Evolutionary conservation across 2,888 invertebrate species (phyloP).

Genomic region (Osmoderma eremita): DNA sequence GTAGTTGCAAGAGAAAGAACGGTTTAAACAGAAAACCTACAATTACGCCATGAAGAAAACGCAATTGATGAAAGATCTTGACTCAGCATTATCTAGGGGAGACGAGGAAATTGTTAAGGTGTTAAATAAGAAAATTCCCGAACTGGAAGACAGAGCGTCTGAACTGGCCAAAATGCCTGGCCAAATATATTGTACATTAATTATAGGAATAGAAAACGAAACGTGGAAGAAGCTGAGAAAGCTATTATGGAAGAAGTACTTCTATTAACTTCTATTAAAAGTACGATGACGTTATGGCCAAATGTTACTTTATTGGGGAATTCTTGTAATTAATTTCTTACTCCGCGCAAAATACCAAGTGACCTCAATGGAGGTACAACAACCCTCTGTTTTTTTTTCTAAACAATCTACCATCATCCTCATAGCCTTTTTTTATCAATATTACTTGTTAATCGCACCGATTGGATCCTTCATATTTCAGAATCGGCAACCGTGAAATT

Average conservation of each 20-base stretch:
- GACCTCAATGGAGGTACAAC: no score
- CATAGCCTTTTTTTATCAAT: no score
- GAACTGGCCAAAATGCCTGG: conserved; percentile 89
- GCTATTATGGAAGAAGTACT: conserved; percentile 86
- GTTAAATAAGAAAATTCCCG: conserved; percentile 82
- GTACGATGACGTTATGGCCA: no score
- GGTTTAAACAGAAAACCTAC: conserved; percentile 91
- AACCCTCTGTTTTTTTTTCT: no score
- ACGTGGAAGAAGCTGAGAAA: conserved; percentile 93
- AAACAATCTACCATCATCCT: no score
- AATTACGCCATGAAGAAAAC: conserved; percentile 99
- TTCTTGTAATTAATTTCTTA: no score
- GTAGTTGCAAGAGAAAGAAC: conserved; percentile 82
- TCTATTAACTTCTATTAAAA: no score
- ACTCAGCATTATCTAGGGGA: conserved; percentile 74
- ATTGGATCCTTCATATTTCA: no score
- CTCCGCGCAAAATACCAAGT: no score
- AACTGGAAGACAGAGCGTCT: conserved; percentile 89
- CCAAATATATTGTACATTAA: conserved; percentile 97
- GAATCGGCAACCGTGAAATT: no score
- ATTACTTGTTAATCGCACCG: no score
- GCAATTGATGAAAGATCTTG: conserved; percentile 89
- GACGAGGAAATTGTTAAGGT: conserved; percentile 81
- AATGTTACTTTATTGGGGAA: no score
- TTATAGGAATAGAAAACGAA: conserved; percentile 90